These are phyloP conservation scores for Pluvianellus socialis DNA, from an alignment of 2,113 vertebrate genomes.

Conservation along the genomic window DNA sequence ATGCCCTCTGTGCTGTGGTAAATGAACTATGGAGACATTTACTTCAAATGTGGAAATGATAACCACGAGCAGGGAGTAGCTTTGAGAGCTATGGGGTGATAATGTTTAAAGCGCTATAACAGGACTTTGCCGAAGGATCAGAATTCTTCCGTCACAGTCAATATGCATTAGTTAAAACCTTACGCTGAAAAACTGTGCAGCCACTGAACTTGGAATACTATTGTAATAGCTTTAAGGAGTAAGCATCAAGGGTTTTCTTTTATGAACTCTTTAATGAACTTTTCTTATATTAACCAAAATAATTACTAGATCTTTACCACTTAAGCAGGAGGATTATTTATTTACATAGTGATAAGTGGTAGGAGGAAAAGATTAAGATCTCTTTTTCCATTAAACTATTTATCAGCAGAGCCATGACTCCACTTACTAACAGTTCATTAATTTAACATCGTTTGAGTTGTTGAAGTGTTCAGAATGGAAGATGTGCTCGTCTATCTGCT, in stretches of 20 bases:
- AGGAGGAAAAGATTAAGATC: conserved; percentile 21
- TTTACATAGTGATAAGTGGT: conserved; percentile 7
- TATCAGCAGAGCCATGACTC: conserved; percentile 24
- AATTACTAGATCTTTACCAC: not conserved
- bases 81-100: not conserved
- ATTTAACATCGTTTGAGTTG: conserved; percentile 45
- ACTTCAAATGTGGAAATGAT: not conserved
- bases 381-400: conserved; percentile 23
- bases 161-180: not conserved
- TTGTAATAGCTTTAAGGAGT: not conserved
- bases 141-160: not conserved
- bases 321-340: conserved; percentile 15
- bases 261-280: no score
- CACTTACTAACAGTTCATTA: conserved; percentile 47
- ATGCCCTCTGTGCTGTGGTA: not conserved
- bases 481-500: not conserved
- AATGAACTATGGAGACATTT: not conserved
- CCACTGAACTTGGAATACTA: not conserved
- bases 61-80: not conserved
- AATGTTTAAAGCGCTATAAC: not conserved
- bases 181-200: not conserved
- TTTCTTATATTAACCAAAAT: not conserved
- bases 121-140: not conserved
- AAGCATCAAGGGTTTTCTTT: accelerated
- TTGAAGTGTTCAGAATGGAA: not conserved